Conservation (phyloP, 1,140 invertebrate species). For the Capitella teleta region DNA sequence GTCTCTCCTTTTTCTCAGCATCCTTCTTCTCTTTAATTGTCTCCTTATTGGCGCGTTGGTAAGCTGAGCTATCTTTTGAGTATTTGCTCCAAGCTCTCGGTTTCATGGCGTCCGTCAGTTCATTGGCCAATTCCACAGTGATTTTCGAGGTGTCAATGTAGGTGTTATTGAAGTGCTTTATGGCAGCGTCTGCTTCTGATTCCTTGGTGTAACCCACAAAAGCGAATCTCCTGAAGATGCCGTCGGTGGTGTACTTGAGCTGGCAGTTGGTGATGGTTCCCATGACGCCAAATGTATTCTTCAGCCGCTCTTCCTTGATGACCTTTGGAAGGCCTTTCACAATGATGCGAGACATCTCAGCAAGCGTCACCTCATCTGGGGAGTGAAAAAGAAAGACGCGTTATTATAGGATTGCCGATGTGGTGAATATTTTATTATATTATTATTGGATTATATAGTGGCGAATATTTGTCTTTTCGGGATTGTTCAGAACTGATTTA, state of each 20-base stretch:
- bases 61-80: conserved; percentile 23
- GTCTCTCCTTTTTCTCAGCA: conserved; percentile 44
- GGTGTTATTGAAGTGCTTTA: conserved; percentile 68
- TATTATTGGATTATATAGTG: too few relatives aligned
- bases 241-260: conserved; percentile 79
- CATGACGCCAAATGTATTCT: conserved; percentile 62
- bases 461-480: too few relatives aligned
- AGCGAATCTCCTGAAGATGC: conserved; percentile 79
- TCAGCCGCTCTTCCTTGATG: conserved; percentile 64
- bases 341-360: too few relatives aligned
- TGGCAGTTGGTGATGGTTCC: conserved; percentile 82
- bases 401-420: too few relatives aligned
- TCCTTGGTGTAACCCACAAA: conserved; percentile 79
- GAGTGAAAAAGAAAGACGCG: too few relatives aligned
- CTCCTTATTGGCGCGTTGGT: too few relatives aligned
- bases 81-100: conserved; percentile 72
- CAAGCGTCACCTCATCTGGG: too few relatives aligned
- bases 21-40: conserved; percentile 39
- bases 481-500: too few relatives aligned
- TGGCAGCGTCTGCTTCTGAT: conserved; percentile 62
- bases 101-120: conserved; percentile 68
- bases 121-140: conserved; percentile 61
- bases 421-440: too few relatives aligned
- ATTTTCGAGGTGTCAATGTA: conserved; percentile 72
- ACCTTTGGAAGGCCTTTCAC: too few relatives aligned